phyloP scores from a whole-genome alignment of 2,797 vertebrate genomes.

The Dallia pectoralis region DNA sequence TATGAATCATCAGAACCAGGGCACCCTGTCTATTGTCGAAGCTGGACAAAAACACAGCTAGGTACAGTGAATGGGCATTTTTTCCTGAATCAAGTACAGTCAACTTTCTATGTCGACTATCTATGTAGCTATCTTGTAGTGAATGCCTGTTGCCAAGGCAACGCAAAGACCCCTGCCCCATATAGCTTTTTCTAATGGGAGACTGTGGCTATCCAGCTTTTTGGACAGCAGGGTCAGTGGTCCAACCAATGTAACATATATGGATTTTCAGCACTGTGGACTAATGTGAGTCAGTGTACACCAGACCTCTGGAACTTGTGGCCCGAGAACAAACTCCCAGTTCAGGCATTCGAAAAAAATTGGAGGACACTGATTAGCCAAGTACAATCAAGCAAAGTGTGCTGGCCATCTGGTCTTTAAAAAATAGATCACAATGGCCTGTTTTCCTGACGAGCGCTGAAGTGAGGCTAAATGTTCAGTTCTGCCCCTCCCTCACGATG shows the following conservation, averaged over 20 bases:
- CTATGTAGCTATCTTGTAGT: background rate
- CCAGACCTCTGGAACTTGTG: background rate
- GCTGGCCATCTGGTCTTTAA: background rate
- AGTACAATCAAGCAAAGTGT: background rate
- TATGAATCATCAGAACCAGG: too few relatives aligned
- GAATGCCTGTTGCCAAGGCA: background rate
- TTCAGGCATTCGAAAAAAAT: background rate
- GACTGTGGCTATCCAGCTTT: too few relatives aligned
- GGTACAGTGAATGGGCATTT: too few relatives aligned
- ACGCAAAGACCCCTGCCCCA: background rate
- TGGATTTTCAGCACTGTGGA: background rate
- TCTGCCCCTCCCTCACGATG: background rate
- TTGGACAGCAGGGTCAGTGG: background rate
- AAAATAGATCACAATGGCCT: background rate
- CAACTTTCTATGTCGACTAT: too few relatives aligned
- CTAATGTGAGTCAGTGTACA: background rate
- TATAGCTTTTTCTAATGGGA: background rate
- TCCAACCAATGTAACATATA: background rate
- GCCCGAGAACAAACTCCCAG: background rate
- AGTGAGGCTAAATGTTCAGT: slow-evolving; percentile 12
- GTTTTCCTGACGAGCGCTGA: background rate
- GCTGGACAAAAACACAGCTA: too few relatives aligned
- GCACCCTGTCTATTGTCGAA: too few relatives aligned
- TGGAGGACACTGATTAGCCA: background rate
- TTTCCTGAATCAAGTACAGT: too few relatives aligned